Base-by-base conservation (phyloP, 2,888 invertebrate species). In the Brenthis daphne region DNA sequence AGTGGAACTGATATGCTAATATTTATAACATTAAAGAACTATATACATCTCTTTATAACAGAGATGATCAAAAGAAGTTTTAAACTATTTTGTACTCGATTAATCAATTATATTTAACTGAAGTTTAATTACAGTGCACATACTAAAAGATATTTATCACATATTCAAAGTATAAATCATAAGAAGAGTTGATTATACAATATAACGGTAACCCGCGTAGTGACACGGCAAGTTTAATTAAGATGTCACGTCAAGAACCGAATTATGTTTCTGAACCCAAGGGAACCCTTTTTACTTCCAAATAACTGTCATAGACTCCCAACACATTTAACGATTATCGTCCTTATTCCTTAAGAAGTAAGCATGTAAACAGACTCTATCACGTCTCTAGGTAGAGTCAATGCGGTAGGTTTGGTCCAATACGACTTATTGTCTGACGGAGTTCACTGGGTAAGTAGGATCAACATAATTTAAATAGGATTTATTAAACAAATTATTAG, bases 401-500 rank as follows among this genome's bases (percentile, higher is more conserved):
- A 75, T 73, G 73, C 74, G 75, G 76, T 74, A 76, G 76, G 75
- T 74, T 68, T 65, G 66, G 75, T 68, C 54, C 72, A 70, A 73
- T 77, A 80, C 86, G 84, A 86, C 76, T 84, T 85, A 87, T 85
- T 82, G 81, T 84, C 79, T 82, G 81, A 83, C 79, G 76, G 77
- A 75, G 78, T 76, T 72, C 77, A 83, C 77, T 85, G 75, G 82
- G 84, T 85, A 82, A 86, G 80, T 80, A 80, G 82, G 81, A 82
- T 85, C 76, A 81, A 77, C 77, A 72, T 84, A 80, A 81, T 80
- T 82, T 81, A 80, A 79, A 70, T 69, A 73, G 58, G 68, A 65
- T 74, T 67, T 67, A 71, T 71, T 67, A 71, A 64, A 43, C 65
- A 68, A 70, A 64, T 71, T 65, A 65, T 58, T 63, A 33, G 37